phyloP scores from a whole-genome alignment of 23 tunicate species.

The Styela clava region DNA sequence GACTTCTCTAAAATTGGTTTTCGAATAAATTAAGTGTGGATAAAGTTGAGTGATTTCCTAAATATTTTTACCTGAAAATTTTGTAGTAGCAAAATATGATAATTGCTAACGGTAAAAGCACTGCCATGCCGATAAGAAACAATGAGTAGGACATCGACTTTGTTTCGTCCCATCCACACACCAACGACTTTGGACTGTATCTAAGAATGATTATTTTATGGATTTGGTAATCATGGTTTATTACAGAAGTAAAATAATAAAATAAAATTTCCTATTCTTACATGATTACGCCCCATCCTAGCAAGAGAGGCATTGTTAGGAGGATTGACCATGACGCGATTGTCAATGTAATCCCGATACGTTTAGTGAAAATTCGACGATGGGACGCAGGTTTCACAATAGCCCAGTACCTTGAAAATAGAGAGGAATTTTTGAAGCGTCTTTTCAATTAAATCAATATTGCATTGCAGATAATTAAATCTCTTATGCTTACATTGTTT shows the following conservation, averaged over 20 bases:
- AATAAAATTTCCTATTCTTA: too few relatives aligned
- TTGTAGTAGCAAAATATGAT: conserved; percentile 12
- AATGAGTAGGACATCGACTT: conserved; percentile 18
- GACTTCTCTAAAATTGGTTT: neutral
- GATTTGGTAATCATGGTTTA: neutral
- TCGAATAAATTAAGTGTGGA: too few relatives aligned
- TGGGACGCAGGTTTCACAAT: neutral
- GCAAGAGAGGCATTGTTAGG: neutral
- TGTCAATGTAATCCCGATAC: neutral
- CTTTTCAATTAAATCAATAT: too few relatives aligned
- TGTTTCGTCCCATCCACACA: conserved; percentile 56
- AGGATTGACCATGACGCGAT: neutral
- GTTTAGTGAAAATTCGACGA: conserved; percentile 7
- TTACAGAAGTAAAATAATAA: neutral
- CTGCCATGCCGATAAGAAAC: neutral
- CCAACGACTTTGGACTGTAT: conserved; percentile 44
- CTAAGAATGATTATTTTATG: conserved; percentile 24
- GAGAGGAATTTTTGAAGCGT: too few relatives aligned
- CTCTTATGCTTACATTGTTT: too few relatives aligned
- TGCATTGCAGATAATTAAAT: too few relatives aligned
- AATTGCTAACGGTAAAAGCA: neutral
- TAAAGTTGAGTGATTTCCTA: too few relatives aligned
- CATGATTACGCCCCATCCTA: conserved; percentile 16
- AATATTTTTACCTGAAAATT: conserved; percentile 3
- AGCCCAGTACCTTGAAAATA: conserved; percentile 10